phyloP scores from a whole-genome alignment of 2,888 invertebrate species.

The Andrena minutula region DNA sequence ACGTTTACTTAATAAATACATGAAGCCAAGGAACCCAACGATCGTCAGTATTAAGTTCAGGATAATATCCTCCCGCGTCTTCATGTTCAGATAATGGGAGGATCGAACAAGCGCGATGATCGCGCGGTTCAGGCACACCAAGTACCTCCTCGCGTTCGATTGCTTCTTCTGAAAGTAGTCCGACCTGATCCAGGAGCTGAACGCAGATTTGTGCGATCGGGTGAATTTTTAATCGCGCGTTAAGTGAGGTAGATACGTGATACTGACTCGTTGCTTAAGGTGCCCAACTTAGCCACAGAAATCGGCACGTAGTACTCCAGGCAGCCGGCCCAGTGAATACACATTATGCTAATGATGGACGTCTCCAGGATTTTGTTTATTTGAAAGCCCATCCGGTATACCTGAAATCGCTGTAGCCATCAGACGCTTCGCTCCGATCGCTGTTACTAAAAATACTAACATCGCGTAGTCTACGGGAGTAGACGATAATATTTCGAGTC shows the following conservation, averaged over 20 bases:
- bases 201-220: background rate
- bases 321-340: conserved; percentile 81
- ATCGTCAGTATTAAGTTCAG: conserved; percentile 76
- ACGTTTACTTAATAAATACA: conserved; percentile 77
- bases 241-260: background rate
- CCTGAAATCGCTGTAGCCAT: conserved; percentile 64
- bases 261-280: conserved; percentile 65
- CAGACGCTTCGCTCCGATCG: background rate
- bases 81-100: conserved; percentile 74
- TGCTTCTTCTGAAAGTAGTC: conserved; percentile 67
- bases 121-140: conserved; percentile 78
- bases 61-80: conserved; percentile 78
- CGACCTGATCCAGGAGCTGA: conserved; percentile 78
- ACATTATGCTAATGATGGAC: conserved; percentile 65
- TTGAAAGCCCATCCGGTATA: conserved; percentile 74
- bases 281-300: conserved; percentile 55
- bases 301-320: conserved; percentile 79
- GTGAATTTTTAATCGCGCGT: background rate
- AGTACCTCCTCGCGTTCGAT: conserved; percentile 71
- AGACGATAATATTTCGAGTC: conserved; percentile 77
- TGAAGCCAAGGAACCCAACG: conserved; percentile 77
- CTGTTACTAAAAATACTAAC: conserved; percentile 70
- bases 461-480: conserved; percentile 76
- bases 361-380: conserved; percentile 75
- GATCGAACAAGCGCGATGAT: conserved; percentile 75